A percentile compares a stretch with the other conserved stretches of the same genome.
phyloP scores from a whole-genome alignment of 2,797 vertebrate genomes.

The Chloroceryle inda region DNA sequence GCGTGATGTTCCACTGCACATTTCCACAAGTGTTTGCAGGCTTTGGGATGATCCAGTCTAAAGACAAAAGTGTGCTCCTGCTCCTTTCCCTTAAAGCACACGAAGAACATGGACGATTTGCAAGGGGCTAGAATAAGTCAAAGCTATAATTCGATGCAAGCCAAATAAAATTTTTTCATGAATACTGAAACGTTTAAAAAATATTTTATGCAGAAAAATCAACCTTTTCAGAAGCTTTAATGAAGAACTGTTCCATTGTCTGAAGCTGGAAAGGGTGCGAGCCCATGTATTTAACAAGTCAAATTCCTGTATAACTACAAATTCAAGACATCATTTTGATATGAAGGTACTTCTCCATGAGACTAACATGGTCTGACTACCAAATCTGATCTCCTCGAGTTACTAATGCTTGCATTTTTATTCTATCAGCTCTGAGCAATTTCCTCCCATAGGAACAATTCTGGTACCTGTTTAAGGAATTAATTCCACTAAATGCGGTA shows the following conservation, averaged over 20 bases:
- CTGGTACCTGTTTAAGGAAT: not conserved
- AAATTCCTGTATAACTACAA: not conserved
- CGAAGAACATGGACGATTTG: not conserved
- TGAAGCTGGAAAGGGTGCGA: not conserved
- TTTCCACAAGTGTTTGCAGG: conserved; percentile 98
- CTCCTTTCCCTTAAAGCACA: conserved; percentile 89
- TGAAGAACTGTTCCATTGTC: not conserved
- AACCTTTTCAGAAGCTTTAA: not conserved
- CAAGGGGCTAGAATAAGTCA: not conserved
- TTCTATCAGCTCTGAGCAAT: not conserved
- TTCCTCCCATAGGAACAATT: not conserved
- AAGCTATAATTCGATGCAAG: not conserved
- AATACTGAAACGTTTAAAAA: not conserved
- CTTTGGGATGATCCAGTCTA: conserved; percentile 97
- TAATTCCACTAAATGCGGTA: not conserved
- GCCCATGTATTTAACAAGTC: not conserved
- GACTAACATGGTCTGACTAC: not conserved
- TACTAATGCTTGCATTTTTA: not conserved
- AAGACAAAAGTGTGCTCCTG: conserved; percentile 99
- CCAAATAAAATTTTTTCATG: not conserved
- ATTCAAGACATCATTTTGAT: not conserved
- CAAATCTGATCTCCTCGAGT: not conserved
- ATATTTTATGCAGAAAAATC: not conserved
- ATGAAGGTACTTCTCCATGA: not conserved
- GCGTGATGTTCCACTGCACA: conserved; percentile 98